Evolutionary conservation across 1,140 invertebrate species (phyloP).

Genomic region (Lamellibrachia luymesi): DNA sequence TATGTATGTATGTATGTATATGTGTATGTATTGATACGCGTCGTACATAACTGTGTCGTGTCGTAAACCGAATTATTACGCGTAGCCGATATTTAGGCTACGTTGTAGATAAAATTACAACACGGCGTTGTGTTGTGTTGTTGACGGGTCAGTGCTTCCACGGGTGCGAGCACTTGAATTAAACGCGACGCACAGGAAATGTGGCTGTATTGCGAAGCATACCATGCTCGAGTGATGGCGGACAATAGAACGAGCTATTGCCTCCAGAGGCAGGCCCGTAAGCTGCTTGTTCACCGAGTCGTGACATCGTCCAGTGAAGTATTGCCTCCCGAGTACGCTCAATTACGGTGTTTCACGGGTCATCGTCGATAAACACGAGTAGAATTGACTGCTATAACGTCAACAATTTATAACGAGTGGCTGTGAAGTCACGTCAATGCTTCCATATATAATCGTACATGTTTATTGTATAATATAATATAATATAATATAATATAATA

Average conservation of each 20-base stretch:
- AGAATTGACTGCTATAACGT: not conserved
- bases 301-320: not conserved
- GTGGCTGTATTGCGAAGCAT: not conserved
- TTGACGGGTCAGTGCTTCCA: no score
- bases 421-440: not conserved
- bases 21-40: no score
- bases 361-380: not conserved
- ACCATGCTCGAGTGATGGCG: not conserved
- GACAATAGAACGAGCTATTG: not conserved
- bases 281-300: not conserved
- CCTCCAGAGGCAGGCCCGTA: no score
- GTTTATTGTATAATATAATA: not conserved
- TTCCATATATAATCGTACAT: not conserved
- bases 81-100: no score
- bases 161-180: not conserved
- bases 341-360: not conserved
- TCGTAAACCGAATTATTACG: no score
- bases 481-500: no score
- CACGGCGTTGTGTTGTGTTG: no score
- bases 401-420: not conserved
- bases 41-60: no score
- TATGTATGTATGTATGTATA: no score
- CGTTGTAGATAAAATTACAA: no score
- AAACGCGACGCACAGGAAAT: not conserved
- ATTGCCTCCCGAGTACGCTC: not conserved